Conservation (phyloP, 2,888 invertebrate species). For the Hydraecia micacea region DNA sequence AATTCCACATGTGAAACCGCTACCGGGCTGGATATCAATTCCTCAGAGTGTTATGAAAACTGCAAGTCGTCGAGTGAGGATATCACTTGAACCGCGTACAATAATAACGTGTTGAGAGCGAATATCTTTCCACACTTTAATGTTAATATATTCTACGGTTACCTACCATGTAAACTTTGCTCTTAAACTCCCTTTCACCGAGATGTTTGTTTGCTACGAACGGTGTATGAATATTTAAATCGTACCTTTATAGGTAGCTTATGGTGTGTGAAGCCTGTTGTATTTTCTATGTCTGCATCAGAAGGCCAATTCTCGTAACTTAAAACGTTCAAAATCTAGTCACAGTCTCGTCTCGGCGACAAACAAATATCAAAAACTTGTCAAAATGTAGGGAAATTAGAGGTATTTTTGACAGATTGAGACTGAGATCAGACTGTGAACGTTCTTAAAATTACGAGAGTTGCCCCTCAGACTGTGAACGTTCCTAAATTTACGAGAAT, state of each 20-base stretch:
- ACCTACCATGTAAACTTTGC: slow-evolving; percentile 56
- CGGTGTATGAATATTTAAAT: slow-evolving; percentile 40
- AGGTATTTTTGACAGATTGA: too few relatives aligned
- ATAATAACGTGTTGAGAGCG: slow-evolving; percentile 53
- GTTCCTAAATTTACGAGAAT: too few relatives aligned
- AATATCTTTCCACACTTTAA: slow-evolving; percentile 49
- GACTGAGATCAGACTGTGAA: too few relatives aligned
- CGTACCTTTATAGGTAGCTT: slow-evolving; percentile 9
- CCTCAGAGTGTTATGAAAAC: slow-evolving; percentile 26
- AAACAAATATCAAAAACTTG: too few relatives aligned
- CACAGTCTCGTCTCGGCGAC: too few relatives aligned
- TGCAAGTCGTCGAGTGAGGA: slow-evolving; percentile 39
- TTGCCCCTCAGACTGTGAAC: too few relatives aligned
- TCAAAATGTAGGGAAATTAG: too few relatives aligned
- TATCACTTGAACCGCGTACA: slow-evolving; percentile 51
- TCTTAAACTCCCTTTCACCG: slow-evolving; percentile 51
- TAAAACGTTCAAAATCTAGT: too few relatives aligned
- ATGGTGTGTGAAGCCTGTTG: slow-evolving; percentile 2
- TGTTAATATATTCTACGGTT: slow-evolving; percentile 56
- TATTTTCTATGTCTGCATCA: neutral
- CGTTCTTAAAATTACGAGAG: too few relatives aligned
- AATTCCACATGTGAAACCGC: neutral
- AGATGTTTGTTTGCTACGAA: slow-evolving; percentile 48
- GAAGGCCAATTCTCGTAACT: too few relatives aligned
- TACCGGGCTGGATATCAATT: neutral